A percentile compares a stretch with the other conserved stretches of the same genome.
phyloP scores from a whole-genome alignment of 1,140 invertebrate species.

The Orussus abietinus region DNA sequence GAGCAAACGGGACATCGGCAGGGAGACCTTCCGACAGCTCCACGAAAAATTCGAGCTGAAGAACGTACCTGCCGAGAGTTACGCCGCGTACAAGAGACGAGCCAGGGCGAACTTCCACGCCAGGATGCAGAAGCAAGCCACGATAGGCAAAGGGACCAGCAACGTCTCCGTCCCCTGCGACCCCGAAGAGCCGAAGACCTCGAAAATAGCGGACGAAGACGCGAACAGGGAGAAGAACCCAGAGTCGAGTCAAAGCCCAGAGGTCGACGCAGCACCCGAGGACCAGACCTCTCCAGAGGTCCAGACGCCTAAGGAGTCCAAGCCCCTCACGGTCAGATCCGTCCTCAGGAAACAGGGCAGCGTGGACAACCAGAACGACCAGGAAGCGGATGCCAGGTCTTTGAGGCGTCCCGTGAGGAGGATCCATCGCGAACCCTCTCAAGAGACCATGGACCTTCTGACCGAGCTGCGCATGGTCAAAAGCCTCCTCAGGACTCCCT shows the following conservation, averaged over 20 bases:
- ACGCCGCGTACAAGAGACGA: conserved; percentile 42
- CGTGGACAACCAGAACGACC: conserved; percentile 39
- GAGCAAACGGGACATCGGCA: not conserved
- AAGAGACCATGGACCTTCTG: conserved; percentile 47
- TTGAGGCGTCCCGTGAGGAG: conserved; percentile 27
- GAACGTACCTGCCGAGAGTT: conserved; percentile 41
- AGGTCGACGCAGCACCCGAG: conserved; percentile 10
- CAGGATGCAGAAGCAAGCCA: not conserved
- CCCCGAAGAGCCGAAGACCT: not conserved
- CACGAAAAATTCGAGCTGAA: conserved; percentile 42
- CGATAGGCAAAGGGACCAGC: not conserved
- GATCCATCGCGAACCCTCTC: conserved; percentile 45
- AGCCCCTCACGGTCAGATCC: conserved; percentile 21
- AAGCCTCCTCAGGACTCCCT: conserved; percentile 42
- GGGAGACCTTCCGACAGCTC: conserved; percentile 30
- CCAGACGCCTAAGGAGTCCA: conserved; percentile 1
- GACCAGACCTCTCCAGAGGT: conserved; percentile 9
- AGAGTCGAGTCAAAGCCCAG: not conserved
- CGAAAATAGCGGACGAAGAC: not conserved
- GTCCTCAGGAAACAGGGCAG: conserved; percentile 42
- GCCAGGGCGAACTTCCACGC: conserved; percentile 22
- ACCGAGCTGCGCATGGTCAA: conserved; percentile 46
- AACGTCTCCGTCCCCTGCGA: conserved; percentile 3
- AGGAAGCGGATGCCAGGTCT: conserved; percentile 33
- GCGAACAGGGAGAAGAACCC: not conserved